These are phyloP conservation scores for Andrena cerasifolii DNA, from an alignment of 1,140 invertebrate genomes.

Conservation along the genomic window DNA sequence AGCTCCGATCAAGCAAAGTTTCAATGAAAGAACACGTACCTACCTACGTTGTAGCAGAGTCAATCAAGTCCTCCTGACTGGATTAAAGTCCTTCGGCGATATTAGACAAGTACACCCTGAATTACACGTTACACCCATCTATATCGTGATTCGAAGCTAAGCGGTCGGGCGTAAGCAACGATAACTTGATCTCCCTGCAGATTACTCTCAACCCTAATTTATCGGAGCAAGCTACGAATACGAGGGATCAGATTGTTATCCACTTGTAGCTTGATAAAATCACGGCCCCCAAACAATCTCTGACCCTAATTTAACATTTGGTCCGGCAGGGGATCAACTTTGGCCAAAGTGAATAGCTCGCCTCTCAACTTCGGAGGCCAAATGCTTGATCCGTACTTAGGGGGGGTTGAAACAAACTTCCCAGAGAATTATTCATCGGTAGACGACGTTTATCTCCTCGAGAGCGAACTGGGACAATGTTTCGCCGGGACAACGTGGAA, in stretches of 20 bases:
- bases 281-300: not conserved
- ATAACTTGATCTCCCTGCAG: constrained; percentile 46
- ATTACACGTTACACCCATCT: constrained; percentile 17
- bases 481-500: not conserved
- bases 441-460: constrained; percentile 9
- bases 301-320: constrained; percentile 46
- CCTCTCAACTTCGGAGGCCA: not conserved
- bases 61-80: not conserved
- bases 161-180: constrained; percentile 10
- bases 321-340: not conserved
- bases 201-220: constrained; percentile 32
- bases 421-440: constrained; percentile 18
- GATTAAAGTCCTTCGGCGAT: not conserved
- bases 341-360: constrained; percentile 14
- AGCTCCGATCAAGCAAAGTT: too few relatives aligned
- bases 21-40: too few relatives aligned
- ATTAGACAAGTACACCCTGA: constrained; percentile 4
- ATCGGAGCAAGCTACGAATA: not conserved
- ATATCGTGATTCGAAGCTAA: not conserved
- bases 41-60: too few relatives aligned
- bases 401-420: constrained; percentile 24
- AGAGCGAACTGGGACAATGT: too few relatives aligned
- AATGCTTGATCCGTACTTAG: constrained; percentile 17
- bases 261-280: constrained; percentile 45
- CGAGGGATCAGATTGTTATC: constrained; percentile 43